Conservation (phyloP, 2,888 invertebrate species). For the Mimachlamys varia region DNA sequence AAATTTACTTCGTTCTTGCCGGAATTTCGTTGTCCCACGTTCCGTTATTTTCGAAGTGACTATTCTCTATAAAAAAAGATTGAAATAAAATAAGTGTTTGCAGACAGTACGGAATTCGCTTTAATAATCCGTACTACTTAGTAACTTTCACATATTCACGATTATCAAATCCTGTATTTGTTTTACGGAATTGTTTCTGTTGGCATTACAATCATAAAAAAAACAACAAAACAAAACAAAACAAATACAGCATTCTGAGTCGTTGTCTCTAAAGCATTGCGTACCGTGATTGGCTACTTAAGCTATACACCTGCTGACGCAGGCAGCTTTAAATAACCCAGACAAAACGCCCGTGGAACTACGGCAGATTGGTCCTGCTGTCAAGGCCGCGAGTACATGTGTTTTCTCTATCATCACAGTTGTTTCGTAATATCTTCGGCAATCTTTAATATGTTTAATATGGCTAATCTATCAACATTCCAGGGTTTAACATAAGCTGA, state of each 20-base stretch:
- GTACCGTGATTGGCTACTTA: background rate
- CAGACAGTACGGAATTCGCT: background rate
- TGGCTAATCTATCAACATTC: conserved; percentile 1
- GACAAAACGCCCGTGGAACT: background rate
- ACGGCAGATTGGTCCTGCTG: background rate
- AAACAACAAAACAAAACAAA: no score
- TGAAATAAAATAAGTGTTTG: background rate
- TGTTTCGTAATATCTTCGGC: background rate
- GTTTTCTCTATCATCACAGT: background rate
- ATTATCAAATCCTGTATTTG: background rate
- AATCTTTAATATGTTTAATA: background rate
- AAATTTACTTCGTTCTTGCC: no score
- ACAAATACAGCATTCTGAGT: no score
- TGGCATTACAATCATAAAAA: background rate
- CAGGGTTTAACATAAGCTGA: background rate
- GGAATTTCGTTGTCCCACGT: no score
- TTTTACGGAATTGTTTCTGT: background rate
- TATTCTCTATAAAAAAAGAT: background rate
- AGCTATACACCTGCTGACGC: background rate
- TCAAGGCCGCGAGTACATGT: background rate
- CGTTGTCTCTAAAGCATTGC: background rate
- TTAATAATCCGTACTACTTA: background rate
- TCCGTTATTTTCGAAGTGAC: no score
- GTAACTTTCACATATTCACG: background rate
- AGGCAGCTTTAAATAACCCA: background rate